Evolutionary conservation across 2,888 invertebrate genomes (phyloP).

Genomic region (Sphaerophoria rueppellii): DNA sequence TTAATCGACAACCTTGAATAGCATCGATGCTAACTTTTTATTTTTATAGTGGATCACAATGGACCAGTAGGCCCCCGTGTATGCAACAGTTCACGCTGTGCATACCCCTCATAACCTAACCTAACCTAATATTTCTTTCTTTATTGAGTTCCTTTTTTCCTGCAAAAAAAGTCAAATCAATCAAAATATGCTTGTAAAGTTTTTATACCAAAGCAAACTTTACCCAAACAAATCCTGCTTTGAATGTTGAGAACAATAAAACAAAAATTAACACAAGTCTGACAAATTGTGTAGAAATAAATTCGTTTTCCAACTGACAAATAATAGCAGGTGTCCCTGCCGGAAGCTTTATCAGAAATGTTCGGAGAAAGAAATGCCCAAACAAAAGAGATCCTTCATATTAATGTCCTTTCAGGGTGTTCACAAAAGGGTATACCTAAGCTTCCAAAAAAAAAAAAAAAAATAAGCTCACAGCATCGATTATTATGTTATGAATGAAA

Average conservation of each 20-base stretch:
- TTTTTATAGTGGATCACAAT: no score
- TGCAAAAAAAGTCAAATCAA: no score
- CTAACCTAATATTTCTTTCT: no score
- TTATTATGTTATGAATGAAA: slow-evolving; percentile 16
- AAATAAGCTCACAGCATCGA: slow-evolving; percentile 12
- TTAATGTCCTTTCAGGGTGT: not conserved
- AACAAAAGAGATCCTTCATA: slow-evolving; percentile 12
- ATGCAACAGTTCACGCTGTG: no score
- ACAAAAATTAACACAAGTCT: not conserved
- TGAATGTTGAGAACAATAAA: not conserved
- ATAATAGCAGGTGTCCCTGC: not conserved
- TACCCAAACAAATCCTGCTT: no score
- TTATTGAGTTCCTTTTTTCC: no score
- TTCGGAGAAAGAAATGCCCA: not conserved
- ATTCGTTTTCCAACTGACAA: slow-evolving; percentile 3
- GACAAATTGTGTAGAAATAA: not conserved
- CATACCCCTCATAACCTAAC: no score
- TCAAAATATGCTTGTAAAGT: no score
- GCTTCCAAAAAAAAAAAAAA: not conserved
- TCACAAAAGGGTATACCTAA: not conserved
- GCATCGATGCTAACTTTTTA: no score
- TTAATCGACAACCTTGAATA: no score
- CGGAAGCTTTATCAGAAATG: not conserved
- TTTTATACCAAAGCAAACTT: no score
- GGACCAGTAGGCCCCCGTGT: no score